Evolutionary conservation across 2,888 invertebrate genomes (phyloP).

Genomic region (Lycia hirtaria): DNA sequence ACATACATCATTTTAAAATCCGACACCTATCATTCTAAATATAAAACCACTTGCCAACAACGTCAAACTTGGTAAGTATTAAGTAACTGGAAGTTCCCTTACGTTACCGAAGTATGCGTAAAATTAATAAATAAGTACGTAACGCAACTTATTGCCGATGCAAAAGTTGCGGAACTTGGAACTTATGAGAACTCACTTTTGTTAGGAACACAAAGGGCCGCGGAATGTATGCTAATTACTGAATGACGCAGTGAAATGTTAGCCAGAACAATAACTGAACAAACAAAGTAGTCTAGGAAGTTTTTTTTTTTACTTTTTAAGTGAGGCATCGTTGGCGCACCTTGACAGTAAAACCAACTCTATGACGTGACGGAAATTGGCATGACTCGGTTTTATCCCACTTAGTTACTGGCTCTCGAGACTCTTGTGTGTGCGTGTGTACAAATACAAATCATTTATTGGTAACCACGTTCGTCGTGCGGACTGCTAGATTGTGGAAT

Average conservation of each 20-base stretch:
- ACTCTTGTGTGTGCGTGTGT: too few relatives aligned
- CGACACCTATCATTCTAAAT: not conserved
- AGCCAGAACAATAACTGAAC: not conserved
- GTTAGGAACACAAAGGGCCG: slow-evolving; percentile 52
- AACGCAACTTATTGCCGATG: slow-evolving; percentile 46
- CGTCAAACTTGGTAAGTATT: slow-evolving; percentile 7
- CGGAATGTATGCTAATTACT: slow-evolving; percentile 58
- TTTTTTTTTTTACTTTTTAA: too few relatives aligned
- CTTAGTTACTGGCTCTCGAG: too few relatives aligned
- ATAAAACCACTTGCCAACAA: slow-evolving; percentile 5
- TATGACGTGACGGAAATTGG: too few relatives aligned
- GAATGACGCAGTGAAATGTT: slow-evolving; percentile 26
- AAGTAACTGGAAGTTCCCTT: slow-evolving; percentile 6
- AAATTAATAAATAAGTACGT: slow-evolving; percentile 40
- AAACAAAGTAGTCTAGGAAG: too few relatives aligned
- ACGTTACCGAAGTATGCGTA: slow-evolving; percentile 18
- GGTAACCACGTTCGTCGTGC: too few relatives aligned
- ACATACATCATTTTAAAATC: not conserved
- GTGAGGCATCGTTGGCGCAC: too few relatives aligned
- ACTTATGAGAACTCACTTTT: slow-evolving; percentile 49
- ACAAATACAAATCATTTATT: too few relatives aligned
- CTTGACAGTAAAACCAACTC: too few relatives aligned
- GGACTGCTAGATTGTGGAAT: too few relatives aligned
- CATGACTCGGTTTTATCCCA: too few relatives aligned
- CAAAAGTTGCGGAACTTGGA: slow-evolving; percentile 46